Base-by-base conservation (phyloP, 2,797 vertebrate genomes). In the Gymnothorax reevesii region DNA sequence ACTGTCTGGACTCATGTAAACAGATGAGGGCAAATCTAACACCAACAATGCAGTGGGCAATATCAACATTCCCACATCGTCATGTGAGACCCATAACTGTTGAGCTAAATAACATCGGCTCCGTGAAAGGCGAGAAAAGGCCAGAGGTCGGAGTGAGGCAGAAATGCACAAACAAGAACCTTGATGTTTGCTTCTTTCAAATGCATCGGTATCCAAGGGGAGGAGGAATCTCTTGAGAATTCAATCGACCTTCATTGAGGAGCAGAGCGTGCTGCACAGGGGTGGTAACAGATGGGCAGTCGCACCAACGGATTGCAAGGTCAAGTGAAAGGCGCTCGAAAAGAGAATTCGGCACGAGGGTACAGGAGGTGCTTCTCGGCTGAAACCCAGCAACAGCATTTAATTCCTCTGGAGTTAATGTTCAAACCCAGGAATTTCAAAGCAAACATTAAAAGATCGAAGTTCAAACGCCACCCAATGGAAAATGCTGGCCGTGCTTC, bases 321-420 rank as follows among this genome's bases (percentile, higher is more conserved):
- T 9, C 25, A 82, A n/a, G 60, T 17, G 52, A 85, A 17, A 54
- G 3, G 66, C 10, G 9, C 54, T 69, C 82, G n/a, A 57, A 55
- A 42, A 55, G 20, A 71, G 27, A n/a, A 52, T 71, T n/a, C 0
- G 25, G 62, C 10, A 54, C 4, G 33, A 8, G 57, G 25, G 2
- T 27, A 55, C 77, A 17, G 52, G 42, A 87, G 73, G 42, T 22
- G n/a, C 4, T 7, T 54, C 17, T 60, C 57, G 69, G 57, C 13
- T 73, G 42, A 27, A 52, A 59, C 87, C 85, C 33, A 82, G 55
- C 64, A 6, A 62, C 54, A 59, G 64, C 13, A 64, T 87, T 87
- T 87, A 77, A 87, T 85, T 87, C 84, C 59, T 57, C 27, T 9
- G 60, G 62, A 87, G 83, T 55, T 69, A 71, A 64, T 57, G 60